These are phyloP conservation scores for Leucopsar rothschildi DNA, from an alignment of 2,113 vertebrate genomes.

Conservation along the genomic window DNA sequence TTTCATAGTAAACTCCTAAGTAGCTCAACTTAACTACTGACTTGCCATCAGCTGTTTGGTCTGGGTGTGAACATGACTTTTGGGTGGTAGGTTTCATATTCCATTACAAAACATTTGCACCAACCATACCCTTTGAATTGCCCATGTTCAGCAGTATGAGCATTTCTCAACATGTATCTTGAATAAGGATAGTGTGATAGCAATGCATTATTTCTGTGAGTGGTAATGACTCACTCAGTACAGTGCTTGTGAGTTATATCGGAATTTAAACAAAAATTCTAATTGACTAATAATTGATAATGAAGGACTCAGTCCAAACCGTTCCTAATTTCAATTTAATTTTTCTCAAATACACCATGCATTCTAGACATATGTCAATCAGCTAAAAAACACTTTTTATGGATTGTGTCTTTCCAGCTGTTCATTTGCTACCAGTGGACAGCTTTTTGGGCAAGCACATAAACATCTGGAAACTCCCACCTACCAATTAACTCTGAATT, in stretches of 20 bases:
- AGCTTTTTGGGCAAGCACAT: background rate
- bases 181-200: background rate
- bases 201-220: background rate
- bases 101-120: background rate
- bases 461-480: constrained; percentile 47
- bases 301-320: background rate
- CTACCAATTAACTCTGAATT: constrained; percentile 41
- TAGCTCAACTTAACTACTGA: background rate
- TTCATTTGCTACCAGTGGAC: background rate
- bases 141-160: background rate
- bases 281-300: constrained; percentile 1
- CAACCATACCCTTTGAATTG: background rate
- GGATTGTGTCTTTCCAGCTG: background rate
- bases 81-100: background rate
- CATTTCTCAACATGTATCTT: background rate
- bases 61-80: background rate
- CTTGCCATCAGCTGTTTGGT: background rate
- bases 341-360: background rate
- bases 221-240: background rate
- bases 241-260: background rate
- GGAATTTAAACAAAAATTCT: background rate
- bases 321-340: background rate
- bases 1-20: background rate
- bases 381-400: background rate
- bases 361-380: constrained; percentile 13